Evolutionary conservation across 2,113 vertebrate species (phyloP).

Genomic region (Oncorhynchus keta): DNA sequence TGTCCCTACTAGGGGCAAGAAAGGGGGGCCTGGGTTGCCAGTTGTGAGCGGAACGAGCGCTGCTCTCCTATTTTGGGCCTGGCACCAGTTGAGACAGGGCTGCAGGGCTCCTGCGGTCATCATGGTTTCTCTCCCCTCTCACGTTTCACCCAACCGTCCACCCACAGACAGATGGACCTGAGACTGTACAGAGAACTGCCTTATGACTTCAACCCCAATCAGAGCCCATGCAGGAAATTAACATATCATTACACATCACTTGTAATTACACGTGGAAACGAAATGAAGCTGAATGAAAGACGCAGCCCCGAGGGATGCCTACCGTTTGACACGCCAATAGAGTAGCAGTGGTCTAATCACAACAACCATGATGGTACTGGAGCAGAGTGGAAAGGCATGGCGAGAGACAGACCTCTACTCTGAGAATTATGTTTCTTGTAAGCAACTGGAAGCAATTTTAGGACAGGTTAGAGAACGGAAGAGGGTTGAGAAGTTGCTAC

Average conservation of each 20-base stretch:
- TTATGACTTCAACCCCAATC: constrained; percentile 1
- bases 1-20: neutral
- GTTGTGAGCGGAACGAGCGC: neutral
- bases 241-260: neutral
- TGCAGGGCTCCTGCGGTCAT: neutral
- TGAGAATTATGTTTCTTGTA: neutral
- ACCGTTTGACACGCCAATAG: neutral
- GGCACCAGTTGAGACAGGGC: neutral
- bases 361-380: neutral
- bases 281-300: neutral
- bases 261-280: neutral
- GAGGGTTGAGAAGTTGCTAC: neutral
- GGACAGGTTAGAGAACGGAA: neutral
- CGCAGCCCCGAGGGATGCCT: neutral
- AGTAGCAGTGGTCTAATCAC: neutral
- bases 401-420: neutral
- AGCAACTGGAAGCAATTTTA: constrained; percentile 1
- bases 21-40: neutral
- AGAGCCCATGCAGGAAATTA: neutral
- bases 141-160: neutral
- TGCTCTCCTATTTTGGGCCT: constrained; percentile 3
- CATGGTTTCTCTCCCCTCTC: neutral
- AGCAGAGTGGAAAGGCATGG: neutral
- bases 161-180: neutral
- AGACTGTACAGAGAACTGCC: neutral